These are phyloP conservation scores for Ornithoptera alexandrae DNA, from an alignment of 2,888 invertebrate species.

Conservation along the genomic window DNA sequence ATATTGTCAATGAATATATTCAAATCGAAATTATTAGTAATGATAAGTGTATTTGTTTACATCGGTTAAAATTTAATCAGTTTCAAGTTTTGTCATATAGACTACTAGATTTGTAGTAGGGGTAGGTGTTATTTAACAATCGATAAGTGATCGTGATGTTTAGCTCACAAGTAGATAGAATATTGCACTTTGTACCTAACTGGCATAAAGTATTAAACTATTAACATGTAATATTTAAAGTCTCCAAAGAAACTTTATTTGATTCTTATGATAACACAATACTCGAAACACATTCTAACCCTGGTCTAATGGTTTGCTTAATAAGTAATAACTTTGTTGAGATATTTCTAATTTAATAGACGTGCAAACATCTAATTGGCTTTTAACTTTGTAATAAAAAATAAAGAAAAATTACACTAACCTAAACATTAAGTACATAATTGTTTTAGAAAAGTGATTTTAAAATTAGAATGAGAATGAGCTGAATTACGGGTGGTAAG, in stretches of 20 bases:
- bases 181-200: neutral
- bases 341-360: neutral
- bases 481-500: too few relatives aligned
- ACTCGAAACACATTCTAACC: too few relatives aligned
- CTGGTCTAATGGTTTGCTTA: too few relatives aligned
- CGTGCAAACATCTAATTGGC: neutral
- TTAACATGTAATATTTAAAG: too few relatives aligned
- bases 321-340: too few relatives aligned
- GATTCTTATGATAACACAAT: too few relatives aligned
- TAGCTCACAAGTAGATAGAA: neutral
- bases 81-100: neutral
- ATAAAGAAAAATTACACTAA: neutral
- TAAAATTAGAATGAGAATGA: too few relatives aligned
- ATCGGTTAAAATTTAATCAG: neutral
- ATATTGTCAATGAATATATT: neutral
- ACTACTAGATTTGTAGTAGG: neutral
- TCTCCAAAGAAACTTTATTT: too few relatives aligned
- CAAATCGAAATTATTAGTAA: neutral
- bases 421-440: neutral
- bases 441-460: neutral
- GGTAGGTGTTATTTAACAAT: neutral
- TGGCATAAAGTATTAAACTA: too few relatives aligned
- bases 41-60: neutral
- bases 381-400: neutral
- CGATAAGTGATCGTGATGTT: neutral